Base-by-base conservation (phyloP, 2,113 vertebrate genomes). In the Sturnus vulgaris region DNA sequence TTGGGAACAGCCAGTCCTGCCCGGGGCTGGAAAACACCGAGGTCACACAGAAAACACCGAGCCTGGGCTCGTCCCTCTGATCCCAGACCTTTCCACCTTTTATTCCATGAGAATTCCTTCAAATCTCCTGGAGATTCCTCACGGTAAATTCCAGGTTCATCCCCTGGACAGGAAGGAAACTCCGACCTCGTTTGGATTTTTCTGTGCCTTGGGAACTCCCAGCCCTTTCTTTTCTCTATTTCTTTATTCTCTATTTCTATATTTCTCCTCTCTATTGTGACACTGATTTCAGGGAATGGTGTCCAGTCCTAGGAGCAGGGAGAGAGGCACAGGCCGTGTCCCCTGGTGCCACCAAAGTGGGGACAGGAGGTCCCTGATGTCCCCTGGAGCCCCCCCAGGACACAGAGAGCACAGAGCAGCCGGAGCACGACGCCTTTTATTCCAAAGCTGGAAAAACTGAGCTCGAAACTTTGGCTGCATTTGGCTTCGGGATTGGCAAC, bases 401-500 rank as follows among this genome's bases (percentile, higher is more conserved):
- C 78, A 68, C 86, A 75, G 39, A 55, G 19, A 82, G 6, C 85
- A 46, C 61, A 4, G 25, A 3, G n/a, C 6, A 5, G 9, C 23
- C 16, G 7, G 66, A 47, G 44, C 71, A 72, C 10, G 1, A 10
- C 2, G 0, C 25, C 3, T 80, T 97, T 97, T 97, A 97, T 96
- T 97, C 47, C 39, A 77, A 85, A 82, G 90, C 88, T 39, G 68
- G 66, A 94, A 83, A 84, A 96, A 80, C 0, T 19, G 47, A 84
- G 88, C 81, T 95, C 92, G 46, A 9, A 88, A 82, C 78, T 15
- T 3, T 10, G 49, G 12, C 65, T 2, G n/a, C 93, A 72, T 97
- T 97, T 97, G 97, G 97, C 97, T 94, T 79, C 59, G 3, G 63
- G 30, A 49, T 79, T 98, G 97, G 97, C 97, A 95, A 35, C 16